Conservation (phyloP, 2,888 invertebrate genomes). For the Heliconius cydno region DNA sequence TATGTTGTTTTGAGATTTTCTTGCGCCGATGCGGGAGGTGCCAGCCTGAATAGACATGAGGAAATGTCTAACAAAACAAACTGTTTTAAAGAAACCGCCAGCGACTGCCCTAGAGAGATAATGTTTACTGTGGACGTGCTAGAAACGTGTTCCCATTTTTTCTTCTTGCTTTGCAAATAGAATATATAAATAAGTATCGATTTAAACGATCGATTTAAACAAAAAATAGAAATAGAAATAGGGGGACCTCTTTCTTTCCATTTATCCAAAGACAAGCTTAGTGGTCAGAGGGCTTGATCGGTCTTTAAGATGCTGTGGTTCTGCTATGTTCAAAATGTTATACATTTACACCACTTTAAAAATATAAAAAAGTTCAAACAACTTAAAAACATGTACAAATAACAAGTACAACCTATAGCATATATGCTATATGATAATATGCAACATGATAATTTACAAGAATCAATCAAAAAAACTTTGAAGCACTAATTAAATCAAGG, state of each 20-base stretch:
- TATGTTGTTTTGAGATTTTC: slow-evolving; percentile 50
- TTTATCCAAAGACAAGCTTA: neutral
- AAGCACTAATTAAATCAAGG: slow-evolving; percentile 34
- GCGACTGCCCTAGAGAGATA: neutral
- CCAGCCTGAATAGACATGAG: slow-evolving; percentile 36
- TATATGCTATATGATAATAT: too few relatives aligned
- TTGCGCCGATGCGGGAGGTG: slow-evolving; percentile 44
- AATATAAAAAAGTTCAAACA: too few relatives aligned
- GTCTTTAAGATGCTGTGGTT: too few relatives aligned
- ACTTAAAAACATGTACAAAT: neutral
- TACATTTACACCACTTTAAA: too few relatives aligned
- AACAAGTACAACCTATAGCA: neutral
- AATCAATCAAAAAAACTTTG: slow-evolving; percentile 24
- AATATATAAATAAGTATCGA: neutral
- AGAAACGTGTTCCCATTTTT: neutral
- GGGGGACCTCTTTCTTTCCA: neutral
- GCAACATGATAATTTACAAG: neutral
- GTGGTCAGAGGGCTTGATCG: too few relatives aligned
- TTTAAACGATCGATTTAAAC: neutral
- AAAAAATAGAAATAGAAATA: too few relatives aligned
- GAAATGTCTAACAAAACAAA: slow-evolving; percentile 21
- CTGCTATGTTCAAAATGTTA: too few relatives aligned
- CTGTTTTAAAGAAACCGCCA: slow-evolving; percentile 22
- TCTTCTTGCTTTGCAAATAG: neutral
- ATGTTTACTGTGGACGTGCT: slow-evolving; percentile 7